Evolutionary conservation across 92 coral and sea anemone species (phyloP), one percentile per base, ranked within the genome.

Genomic region (Meandrina meandrites): DNA sequence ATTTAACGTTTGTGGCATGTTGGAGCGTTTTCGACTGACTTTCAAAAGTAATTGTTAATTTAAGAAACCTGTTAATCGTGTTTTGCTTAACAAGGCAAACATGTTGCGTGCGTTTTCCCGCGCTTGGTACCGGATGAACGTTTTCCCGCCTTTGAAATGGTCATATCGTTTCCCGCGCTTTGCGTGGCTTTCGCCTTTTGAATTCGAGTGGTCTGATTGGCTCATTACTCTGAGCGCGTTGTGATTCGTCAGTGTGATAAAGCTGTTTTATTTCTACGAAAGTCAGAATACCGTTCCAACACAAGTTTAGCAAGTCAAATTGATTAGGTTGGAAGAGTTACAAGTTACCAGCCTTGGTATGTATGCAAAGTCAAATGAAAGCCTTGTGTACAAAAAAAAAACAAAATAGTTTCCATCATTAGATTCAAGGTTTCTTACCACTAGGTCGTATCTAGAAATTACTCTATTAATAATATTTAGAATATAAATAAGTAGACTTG

Each of bases 311-410:
- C 15, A 14, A 37, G 22, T 78, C 47, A 56, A 42, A 60, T 64
- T 66, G 3, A 66, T 22, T 21, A 81, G 62, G 11, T 27, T 36
- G 30, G 51, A 15, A 27, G 21, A 18, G 34, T 42, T 66, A 35
- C 27, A 79, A 79, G 68, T 30, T 56, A 50, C 19, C 21, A 3
- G 12, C 4, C 19, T 51, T 31, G 30, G 66, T 62, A 60, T 13
- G 24, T 48, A 35, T 72, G 22, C 47, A 36, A 11, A 17, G 76
- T 72, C 76, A 79, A 66, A 19, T 67, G 77, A 32, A 45, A 31
- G 77, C 45, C 64, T 45, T 71, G 36, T 82, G 86, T 82, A 82
- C 86, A 82, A 79, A 82, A 82, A 79, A 82, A 34, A 31, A 27
- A 47, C 53, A 71, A 5, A 36, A 36, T 82, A 37, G 48, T 82